phyloP scores from a whole-genome alignment of 2,113 vertebrate genomes.

The Saiga tatarica region DNA sequence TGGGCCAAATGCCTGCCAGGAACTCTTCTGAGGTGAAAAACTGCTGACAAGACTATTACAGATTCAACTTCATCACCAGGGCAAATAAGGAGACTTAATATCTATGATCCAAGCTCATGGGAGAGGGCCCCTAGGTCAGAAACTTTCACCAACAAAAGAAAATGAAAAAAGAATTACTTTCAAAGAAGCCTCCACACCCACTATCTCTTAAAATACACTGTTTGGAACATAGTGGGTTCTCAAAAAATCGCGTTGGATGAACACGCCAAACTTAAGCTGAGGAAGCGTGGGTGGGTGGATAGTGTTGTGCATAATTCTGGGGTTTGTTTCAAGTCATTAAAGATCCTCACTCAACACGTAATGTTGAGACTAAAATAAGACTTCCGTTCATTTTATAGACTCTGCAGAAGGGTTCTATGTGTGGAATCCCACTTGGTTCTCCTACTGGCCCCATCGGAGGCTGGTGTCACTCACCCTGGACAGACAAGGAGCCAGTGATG shows the following conservation, averaged over 20 bases:
- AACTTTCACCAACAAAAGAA: not conserved
- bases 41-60: not conserved
- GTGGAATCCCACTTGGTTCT: not conserved
- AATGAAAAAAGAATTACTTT: not conserved
- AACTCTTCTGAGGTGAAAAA: not conserved
- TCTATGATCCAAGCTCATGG: not conserved
- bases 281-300: conserved; percentile 47
- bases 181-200: conserved; percentile 59
- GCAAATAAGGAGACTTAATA: conserved; percentile 16
- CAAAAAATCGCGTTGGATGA: not conserved
- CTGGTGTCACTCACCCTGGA: not conserved
- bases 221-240: conserved; percentile 61
- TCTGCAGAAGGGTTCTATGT: not conserved
- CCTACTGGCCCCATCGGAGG: not conserved
- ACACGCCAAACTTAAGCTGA: not conserved
- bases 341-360: conserved; percentile 54
- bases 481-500: not conserved
- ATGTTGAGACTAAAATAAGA: conserved; percentile 37
- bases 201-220: conserved; percentile 62
- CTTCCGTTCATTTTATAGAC: not conserved
- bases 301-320: conserved; percentile 53
- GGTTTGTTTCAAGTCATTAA: conserved; percentile 69
- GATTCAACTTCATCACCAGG: conserved; percentile 18
- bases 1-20: conserved; percentile 10
- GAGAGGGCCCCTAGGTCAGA: conserved; percentile 47